phyloP scores from a whole-genome alignment of 2,113 vertebrate species.

The Psittacula cyanocephala region DNA sequence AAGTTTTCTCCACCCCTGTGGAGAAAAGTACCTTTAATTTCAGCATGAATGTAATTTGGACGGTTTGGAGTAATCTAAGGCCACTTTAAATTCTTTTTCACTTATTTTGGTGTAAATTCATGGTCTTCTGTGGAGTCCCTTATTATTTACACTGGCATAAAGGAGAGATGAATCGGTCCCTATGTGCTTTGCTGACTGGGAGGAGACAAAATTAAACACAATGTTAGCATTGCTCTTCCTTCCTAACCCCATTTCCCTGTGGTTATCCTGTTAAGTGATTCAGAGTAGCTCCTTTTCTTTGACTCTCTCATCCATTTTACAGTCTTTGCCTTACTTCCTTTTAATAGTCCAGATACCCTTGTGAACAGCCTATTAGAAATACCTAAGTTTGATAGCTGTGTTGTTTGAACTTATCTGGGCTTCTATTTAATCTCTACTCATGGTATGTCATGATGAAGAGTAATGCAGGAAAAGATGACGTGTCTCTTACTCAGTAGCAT shows the following conservation, averaged over 20 bases:
- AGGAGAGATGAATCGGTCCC: background rate
- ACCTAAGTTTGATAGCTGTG: background rate
- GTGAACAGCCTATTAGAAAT: background rate
- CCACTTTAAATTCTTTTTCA: background rate
- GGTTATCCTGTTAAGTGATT: conserved; percentile 5
- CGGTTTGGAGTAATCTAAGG: background rate
- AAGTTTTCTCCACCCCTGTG: background rate
- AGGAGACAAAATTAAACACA: conserved; percentile 18
- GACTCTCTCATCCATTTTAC: background rate
- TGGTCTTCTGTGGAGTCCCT: background rate
- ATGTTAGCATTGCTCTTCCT: background rate
- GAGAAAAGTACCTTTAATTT: background rate
- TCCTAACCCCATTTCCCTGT: conserved; percentile 6
- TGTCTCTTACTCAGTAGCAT: background rate
- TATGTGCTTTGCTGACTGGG: background rate
- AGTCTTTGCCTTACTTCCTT: background rate
- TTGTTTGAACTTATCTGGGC: conserved; percentile 8
- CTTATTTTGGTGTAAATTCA: background rate
- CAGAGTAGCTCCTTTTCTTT: background rate
- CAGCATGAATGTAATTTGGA: background rate
- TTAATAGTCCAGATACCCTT: background rate
- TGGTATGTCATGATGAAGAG: conserved; percentile 24
- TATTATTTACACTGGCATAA: background rate
- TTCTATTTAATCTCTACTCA: background rate
- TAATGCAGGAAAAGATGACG: background rate